Percentiles rank a stretch among this genome's conserved stretches.
Evolutionary conservation across 1,140 invertebrate species (phyloP).

Genomic region (Hyles euphorbiae): DNA sequence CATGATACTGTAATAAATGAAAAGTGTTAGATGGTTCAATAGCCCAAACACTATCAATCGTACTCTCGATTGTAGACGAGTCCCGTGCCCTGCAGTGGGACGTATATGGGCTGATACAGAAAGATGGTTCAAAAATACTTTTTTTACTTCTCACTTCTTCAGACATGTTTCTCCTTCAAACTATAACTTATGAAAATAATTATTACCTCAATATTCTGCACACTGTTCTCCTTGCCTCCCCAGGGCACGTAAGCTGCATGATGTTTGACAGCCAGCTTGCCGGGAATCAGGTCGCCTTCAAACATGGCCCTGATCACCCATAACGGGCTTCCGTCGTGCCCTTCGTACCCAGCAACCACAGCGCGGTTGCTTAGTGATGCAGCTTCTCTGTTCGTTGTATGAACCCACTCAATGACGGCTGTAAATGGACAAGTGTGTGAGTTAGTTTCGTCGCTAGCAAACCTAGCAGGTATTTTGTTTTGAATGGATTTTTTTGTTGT

Average conservation of each 20-base stretch:
- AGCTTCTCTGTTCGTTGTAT: constrained; percentile 32
- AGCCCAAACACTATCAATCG: too few relatives aligned
- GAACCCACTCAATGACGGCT: constrained; percentile 57
- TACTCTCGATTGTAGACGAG: too few relatives aligned
- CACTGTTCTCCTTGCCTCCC: constrained; percentile 52
- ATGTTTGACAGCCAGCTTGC: constrained; percentile 58
- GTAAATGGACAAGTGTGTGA: constrained; percentile 20
- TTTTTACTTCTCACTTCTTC: too few relatives aligned
- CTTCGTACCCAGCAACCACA: constrained; percentile 58
- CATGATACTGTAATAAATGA: too few relatives aligned
- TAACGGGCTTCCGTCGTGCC: constrained; percentile 52
- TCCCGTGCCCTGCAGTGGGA: too few relatives aligned
- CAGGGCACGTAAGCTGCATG: constrained; percentile 51
- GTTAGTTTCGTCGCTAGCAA: too few relatives aligned
- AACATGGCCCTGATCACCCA: constrained; percentile 53
- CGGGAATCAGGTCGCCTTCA: constrained; percentile 54
- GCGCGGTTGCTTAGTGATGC: constrained; percentile 33
- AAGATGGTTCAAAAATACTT: too few relatives aligned
- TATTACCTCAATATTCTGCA: constrained; percentile 52
- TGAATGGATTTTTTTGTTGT: not conserved
- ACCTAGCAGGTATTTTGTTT: not conserved
- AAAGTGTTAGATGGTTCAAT: too few relatives aligned
- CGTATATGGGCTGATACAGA: too few relatives aligned
- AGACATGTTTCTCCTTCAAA: too few relatives aligned
- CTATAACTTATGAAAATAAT: too few relatives aligned